Conservation (phyloP, 2,888 invertebrate genomes). For the Andrena hattorfiana region DNA sequence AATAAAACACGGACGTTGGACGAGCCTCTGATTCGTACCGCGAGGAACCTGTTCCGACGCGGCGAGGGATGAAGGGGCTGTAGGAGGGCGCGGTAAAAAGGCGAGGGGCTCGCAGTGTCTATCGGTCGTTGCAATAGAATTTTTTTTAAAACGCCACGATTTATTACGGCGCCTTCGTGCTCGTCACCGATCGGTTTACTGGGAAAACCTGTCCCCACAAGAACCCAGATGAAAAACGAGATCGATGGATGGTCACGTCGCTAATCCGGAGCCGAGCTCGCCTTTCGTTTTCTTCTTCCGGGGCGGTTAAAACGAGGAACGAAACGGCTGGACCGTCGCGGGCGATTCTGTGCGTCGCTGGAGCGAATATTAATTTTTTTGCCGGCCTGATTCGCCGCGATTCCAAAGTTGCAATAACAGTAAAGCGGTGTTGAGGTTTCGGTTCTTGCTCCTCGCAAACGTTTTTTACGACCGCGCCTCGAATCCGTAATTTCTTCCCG, state of each 20-base stretch:
- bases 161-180: constrained; percentile 62
- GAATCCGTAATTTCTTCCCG: not conserved
- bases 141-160: constrained; percentile 52
- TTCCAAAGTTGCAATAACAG: not conserved
- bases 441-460: not conserved
- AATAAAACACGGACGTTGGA: constrained; percentile 59
- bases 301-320: constrained; percentile 30
- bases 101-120: not conserved
- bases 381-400: not conserved
- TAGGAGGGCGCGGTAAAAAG: constrained; percentile 23
- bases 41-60: constrained; percentile 61
- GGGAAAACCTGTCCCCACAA: constrained; percentile 51
- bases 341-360: constrained; percentile 16
- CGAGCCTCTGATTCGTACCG: constrained; percentile 34
- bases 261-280: constrained; percentile 36
- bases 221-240: constrained; percentile 51
- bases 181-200: constrained; percentile 48
- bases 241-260: constrained; percentile 51
- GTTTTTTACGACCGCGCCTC: not conserved
- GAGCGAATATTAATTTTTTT: constrained; percentile 51
- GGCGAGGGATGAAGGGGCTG: not conserved
- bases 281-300: constrained; percentile 45
- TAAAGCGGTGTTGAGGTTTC: not conserved
- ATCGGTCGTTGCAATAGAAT: constrained; percentile 41
- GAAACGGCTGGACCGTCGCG: constrained; percentile 23